Evolutionary conservation across 2,113 vertebrate genomes (phyloP), one percentile per base, ranked within the genome.

Genomic region (Gadus chalcogrammus): DNA sequence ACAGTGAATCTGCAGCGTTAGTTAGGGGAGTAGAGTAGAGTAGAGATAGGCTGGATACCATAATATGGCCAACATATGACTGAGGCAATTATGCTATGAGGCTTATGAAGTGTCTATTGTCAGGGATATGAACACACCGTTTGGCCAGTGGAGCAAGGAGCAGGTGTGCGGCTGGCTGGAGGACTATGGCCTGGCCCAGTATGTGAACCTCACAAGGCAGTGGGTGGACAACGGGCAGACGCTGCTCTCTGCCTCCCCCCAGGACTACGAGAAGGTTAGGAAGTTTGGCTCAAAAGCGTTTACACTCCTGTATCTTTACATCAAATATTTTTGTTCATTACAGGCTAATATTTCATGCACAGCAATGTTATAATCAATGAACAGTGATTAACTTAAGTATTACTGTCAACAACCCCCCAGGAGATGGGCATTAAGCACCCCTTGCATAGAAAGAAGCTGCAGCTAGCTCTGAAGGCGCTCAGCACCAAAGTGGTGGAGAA

Each of bases 341-440:
- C 31, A 35, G 4, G 31, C 4, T 48, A 9, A 48, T 48, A 11
- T 48, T 48, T 48, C 11, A 9, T 13, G 42, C 13, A 7, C 8
- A 48, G 31, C 31, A 35, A 35, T 4, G 31, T 7, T 35, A 35
- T 4, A 5, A 35, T 35, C 12, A 9, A 48, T 48, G 42, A 48
- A 9, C 42, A 9, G 13, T 48, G 12, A 48, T 48, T 48, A 48
- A 48, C 42, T 11, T 48, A 9, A 48, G 42, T 48, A 13, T 48
- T 48, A 48, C 12, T 48, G 42, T 13, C 8, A 9, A 48, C 42
- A 9, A 48, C 8, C 55, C 48, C n/a, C 38, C 42, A 99, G 97
- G 97, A 98, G 77, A 93, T 99, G 83, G 95, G 95, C 71, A 95
- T 99, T 87, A 99, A 96, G 82, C 94, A 99, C 70, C 93, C 97